Evolutionary conservation across 2,888 invertebrate species (phyloP), one percentile per base, ranked within the genome.

Genomic region (Ischnura elegans): DNA sequence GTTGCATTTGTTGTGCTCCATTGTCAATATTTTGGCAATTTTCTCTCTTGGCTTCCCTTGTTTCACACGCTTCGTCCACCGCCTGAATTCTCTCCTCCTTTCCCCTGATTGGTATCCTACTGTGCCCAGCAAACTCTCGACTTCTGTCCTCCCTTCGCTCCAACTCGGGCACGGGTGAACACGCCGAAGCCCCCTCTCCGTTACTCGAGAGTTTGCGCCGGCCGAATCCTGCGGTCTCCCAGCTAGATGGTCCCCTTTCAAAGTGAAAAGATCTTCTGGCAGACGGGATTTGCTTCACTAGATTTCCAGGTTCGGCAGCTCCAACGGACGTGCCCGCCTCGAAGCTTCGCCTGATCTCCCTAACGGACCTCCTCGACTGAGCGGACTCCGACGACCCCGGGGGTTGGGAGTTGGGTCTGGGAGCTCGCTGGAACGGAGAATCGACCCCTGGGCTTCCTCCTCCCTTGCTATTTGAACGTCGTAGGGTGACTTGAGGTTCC

Each of bases 401-500:
- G 4, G 90, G 90, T 61, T 90, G 90, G n/a, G 90, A 90, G 61
- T 66, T 90, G 61, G 90, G 90, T 25, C 90, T 55, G 61, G 90
- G 90, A 90, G 90, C 90, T 43, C 90, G 90, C n/a, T 90, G 90
- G 61, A 90, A 90, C 13, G 61, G 90, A 43, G 90, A 61, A 2
- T 90, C 90, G 43, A 36, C 61, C 16, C 90, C 66, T n/a, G 90
- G 43, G 45, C 90, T 66, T 6, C 90, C 43, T 6, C 29, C 90
- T n/a, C 43, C 90, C 25, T 47, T 61, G 61, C 90, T 61, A 90
- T 43, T 90, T 10, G 90, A 43, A 0, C 90, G 21, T 10, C 90
- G 42, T 4, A 61, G 90, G 43, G 61, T 90, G 43, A 90, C 90
- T 61, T 90, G 90, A 2, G 90, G 43, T n/a, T 90, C 90, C 90